Percentiles rank a stretch among this genome's conserved stretches.
phyloP scores from a whole-genome alignment of 1,140 invertebrate species.

The Tachypleus tridentatus region DNA sequence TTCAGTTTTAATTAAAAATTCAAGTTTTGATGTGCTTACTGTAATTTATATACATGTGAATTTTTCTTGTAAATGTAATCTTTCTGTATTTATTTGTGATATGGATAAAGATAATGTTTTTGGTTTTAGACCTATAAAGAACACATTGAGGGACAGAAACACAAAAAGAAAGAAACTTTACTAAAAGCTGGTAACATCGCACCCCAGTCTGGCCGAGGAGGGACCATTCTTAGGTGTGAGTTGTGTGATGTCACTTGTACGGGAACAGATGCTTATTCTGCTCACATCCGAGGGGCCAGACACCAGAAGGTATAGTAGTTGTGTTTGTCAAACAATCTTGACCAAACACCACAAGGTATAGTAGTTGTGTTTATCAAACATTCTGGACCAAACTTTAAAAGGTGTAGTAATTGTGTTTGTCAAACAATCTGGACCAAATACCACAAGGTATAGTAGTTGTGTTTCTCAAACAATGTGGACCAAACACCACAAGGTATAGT shows the following conservation, averaged over 20 bases:
- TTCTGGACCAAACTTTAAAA: no score
- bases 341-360: no score
- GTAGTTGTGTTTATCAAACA: no score
- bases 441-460: no score
- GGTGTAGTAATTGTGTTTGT: no score
- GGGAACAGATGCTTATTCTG: constrained; percentile 92
- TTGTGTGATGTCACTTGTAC: constrained; percentile 97
- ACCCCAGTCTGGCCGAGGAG: constrained; percentile 45
- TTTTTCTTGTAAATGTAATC: not conserved
- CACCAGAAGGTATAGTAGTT: no score
- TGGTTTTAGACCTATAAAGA: constrained; percentile 74
- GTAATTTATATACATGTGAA: not conserved
- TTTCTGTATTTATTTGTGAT: constrained; percentile 8
- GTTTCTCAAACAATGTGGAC: no score
- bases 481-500: no score
- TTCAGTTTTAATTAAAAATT: constrained; percentile 1
- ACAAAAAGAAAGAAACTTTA: constrained; percentile 94
- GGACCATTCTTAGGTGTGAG: constrained; percentile 44
- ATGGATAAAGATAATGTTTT: constrained; percentile 8
- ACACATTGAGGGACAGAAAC: constrained; percentile 94
- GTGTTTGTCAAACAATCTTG: no score
- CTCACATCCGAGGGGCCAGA: constrained; percentile 92
- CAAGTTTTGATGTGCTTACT: not conserved
- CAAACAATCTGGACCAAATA: no score
- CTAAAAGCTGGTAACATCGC: constrained; percentile 54